Evolutionary conservation across 92 coral and sea anemone genomes (phyloP).

Genomic region (Porites cylindrica): DNA sequence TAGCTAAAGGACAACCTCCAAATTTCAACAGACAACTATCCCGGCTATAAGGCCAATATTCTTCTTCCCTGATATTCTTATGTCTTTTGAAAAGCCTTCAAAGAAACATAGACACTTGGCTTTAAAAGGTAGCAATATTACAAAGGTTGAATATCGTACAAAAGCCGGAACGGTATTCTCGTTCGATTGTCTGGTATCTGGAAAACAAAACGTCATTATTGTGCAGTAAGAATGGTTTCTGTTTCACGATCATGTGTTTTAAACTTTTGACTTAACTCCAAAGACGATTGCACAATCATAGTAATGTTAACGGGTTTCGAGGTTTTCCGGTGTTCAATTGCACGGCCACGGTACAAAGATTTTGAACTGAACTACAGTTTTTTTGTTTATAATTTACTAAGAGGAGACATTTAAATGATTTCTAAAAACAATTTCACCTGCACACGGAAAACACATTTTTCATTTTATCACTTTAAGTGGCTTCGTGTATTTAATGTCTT

Average conservation of each 20-base stretch:
- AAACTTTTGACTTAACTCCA: background rate
- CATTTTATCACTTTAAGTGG: background rate
- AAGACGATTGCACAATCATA: background rate
- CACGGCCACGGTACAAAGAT: background rate
- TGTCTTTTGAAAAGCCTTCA: background rate
- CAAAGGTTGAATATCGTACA: too few species aligned
- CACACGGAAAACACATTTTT: background rate
- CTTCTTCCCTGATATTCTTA: background rate
- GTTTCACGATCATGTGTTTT: background rate
- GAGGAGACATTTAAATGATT: slow-evolving; percentile 27
- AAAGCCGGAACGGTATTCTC: too few species aligned
- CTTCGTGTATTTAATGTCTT: background rate
- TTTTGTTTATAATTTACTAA: background rate
- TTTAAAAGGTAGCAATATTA: too few species aligned
- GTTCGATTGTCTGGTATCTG: too few species aligned
- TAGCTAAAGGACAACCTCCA: background rate
- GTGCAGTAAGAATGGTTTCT: too few species aligned
- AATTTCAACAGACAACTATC: background rate
- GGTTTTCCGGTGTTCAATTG: slow-evolving; percentile 6
- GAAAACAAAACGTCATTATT: too few species aligned
- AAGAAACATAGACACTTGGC: background rate
- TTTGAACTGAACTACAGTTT: background rate
- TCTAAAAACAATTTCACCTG: slow-evolving; percentile 28
- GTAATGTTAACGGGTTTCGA: background rate
- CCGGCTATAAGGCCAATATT: background rate